Conservation (phyloP, 2,113 vertebrate species). For the Arizona elegans region DNA sequence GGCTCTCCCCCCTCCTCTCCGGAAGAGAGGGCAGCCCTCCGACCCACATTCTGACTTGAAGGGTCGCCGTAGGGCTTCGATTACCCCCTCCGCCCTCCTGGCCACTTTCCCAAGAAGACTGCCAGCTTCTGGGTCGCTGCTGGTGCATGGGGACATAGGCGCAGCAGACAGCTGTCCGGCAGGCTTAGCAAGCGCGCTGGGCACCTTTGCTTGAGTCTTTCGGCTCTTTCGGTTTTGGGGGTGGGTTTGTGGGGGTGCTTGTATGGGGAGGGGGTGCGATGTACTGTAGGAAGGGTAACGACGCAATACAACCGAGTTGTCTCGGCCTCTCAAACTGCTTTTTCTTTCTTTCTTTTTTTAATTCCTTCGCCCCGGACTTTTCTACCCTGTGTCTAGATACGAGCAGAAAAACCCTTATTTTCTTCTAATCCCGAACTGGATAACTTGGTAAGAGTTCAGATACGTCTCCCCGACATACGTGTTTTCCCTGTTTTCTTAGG, state of each 20-base stretch:
- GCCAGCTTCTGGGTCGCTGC: not conserved
- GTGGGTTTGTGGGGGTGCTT: slow-evolving; percentile 50
- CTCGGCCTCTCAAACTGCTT: slow-evolving; percentile 64
- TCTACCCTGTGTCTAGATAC: slow-evolving; percentile 81
- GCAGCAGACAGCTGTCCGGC: slow-evolving; percentile 26
- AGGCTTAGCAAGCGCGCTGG: slow-evolving; percentile 48
- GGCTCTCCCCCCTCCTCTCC: not conserved
- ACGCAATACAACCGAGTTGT: slow-evolving; percentile 43
- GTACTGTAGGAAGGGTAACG: slow-evolving; percentile 62
- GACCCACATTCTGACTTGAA: not conserved
- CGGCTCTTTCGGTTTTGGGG: slow-evolving; percentile 26
- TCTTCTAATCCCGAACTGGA: slow-evolving; percentile 99
- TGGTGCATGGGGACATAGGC: not conserved
- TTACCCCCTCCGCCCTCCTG: not conserved
- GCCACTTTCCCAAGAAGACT: not conserved
- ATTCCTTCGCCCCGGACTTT: slow-evolving; percentile 41
- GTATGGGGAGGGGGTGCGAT: slow-evolving; percentile 55
- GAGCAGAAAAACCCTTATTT: slow-evolving; percentile 99
- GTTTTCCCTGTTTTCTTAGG: slow-evolving; percentile 11
- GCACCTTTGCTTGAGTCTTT: slow-evolving; percentile 58
- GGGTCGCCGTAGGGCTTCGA: not conserved
- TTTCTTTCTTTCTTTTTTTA: slow-evolving; percentile 8
- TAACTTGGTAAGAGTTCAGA: slow-evolving; percentile 92
- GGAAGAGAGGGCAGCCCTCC: not conserved
- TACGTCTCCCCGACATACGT: not conserved